Base-by-base conservation (phyloP, 1,140 invertebrate genomes). In the Pygmarrhopalites habei region DNA sequence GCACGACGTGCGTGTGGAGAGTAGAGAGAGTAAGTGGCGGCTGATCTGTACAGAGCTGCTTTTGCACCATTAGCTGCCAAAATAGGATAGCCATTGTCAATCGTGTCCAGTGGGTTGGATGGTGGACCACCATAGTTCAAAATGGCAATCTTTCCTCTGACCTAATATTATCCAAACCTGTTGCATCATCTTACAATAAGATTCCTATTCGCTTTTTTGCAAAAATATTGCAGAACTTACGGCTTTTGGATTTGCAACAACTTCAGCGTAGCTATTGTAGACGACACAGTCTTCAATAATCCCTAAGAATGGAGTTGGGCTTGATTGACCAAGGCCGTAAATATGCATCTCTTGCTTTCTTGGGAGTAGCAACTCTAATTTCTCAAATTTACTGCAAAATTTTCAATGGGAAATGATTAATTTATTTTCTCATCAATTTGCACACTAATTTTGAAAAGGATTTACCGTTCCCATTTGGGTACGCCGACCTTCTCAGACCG, bases 401-500 rank as follows among this genome's bases (percentile, higher is more conserved):
- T 51, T 28, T 19, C 44, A 53, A 32, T 44, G 39, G 12, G 51
- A 43, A 71, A 64, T 55, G 64, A 57, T 26, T 53, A 53, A 35
- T n/a, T n/a, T n/a, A n/a, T n/a, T n/a, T n/a, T n/a, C n/a, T n/a
- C n/a, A n/a, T n/a, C n/a, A n/a, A n/a, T n/a, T n/a, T n/a, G n/a
- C n/a, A n/a, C n/a, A n/a, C n/a, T n/a, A 35, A 35, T 15, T 7
- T 15, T 58, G 26, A 58, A 35, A 35, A 35, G 32, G 5, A 15
- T 19, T 21, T n/a, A 68, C 66, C 70, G 66, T 21, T 71, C 72
- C 83, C 82, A 83, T 65, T 73, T 76, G 3, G 82, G 79, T 28
- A 85, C 76, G 29, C 59, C 66, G 2, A 75, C 82, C 12, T 73
- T 25, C 75, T 86, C 83, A 1, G 79, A 80, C 64, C 83, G 81